Percentiles rank a stretch among this genome's conserved stretches.
Evolutionary conservation across 2,113 vertebrate genomes (phyloP).

Genomic region (Psettodes erumei): DNA sequence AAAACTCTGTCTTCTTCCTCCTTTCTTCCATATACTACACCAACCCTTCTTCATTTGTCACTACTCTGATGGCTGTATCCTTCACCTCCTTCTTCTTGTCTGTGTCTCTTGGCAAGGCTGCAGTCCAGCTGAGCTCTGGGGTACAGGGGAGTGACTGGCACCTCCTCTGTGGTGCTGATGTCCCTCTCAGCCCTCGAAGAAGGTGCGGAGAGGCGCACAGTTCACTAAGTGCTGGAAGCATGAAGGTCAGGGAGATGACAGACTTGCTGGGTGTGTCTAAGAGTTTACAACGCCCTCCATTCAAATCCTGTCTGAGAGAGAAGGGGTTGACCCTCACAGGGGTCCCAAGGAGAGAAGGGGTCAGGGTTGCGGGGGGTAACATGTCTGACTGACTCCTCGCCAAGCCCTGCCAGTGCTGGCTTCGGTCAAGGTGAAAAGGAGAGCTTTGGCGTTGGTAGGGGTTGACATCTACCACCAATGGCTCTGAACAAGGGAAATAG

Average conservation of each 20-base stretch:
- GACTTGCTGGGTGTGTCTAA: conserved; percentile 93
- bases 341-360: conserved; percentile 78
- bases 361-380: conserved; percentile 69
- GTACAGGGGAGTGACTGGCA: conserved; percentile 91
- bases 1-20: neutral
- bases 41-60: neutral
- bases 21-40: neutral
- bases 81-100: conserved; percentile 16
- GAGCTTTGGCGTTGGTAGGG: conserved; percentile 75
- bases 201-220: conserved; percentile 73
- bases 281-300: conserved; percentile 93
- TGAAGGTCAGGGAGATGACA: conserved; percentile 87
- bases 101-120: conserved; percentile 31
- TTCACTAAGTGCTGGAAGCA: conserved; percentile 81
- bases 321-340: conserved; percentile 91
- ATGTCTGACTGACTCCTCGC: conserved; percentile 91
- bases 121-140: conserved; percentile 82
- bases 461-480: conserved; percentile 53
- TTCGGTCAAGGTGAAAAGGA: conserved; percentile 75
- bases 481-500: conserved; percentile 54
- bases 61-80: neutral
- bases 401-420: conserved; percentile 66
- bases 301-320: conserved; percentile 91
- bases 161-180: conserved; percentile 74
- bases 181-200: conserved; percentile 53